These are phyloP conservation scores for Agrotis exclamationis DNA, from an alignment of 2,888 invertebrate species.

Conservation along the genomic window DNA sequence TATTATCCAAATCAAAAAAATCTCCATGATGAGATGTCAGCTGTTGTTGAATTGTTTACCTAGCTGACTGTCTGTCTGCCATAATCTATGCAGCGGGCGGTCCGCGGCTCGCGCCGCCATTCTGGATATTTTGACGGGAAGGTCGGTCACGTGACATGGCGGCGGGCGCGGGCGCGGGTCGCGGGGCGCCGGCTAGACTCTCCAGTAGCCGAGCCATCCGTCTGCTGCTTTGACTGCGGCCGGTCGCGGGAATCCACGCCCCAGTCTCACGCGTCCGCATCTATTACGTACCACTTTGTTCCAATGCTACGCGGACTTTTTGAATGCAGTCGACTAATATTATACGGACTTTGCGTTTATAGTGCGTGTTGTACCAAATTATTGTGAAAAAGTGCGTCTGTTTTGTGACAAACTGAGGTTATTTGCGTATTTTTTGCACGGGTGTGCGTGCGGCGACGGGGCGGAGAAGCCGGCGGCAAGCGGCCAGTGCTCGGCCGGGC, in stretches of 20 bases:
- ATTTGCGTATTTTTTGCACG: slow-evolving; percentile 86
- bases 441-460: slow-evolving; percentile 84
- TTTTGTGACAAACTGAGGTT: slow-evolving; percentile 72
- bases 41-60: slow-evolving; percentile 22
- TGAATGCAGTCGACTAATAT: slow-evolving; percentile 51
- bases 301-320: slow-evolving; percentile 61
- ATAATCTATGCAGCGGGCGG: slow-evolving; percentile 78
- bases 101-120: slow-evolving; percentile 88
- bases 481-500: slow-evolving; percentile 81
- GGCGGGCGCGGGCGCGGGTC: slow-evolving; percentile 79
- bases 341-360: slow-evolving; percentile 35
- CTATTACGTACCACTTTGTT: slow-evolving; percentile 73
- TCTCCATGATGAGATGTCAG: neutral
- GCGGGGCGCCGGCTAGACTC: slow-evolving; percentile 92
- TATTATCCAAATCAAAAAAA: neutral
- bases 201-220: slow-evolving; percentile 92
- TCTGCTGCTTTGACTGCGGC: slow-evolving; percentile 90
- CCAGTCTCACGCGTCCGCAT: slow-evolving; percentile 79
- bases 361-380: slow-evolving; percentile 52
- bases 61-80: slow-evolving; percentile 23
- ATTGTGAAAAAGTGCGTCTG: slow-evolving; percentile 62
- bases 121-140: slow-evolving; percentile 96
- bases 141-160: slow-evolving; percentile 95
- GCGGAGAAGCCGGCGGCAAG: slow-evolving; percentile 84
- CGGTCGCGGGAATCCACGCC: slow-evolving; percentile 88